Evolutionary conservation across 2,113 vertebrate species (phyloP), one percentile per base, ranked within the genome.

Genomic region (Rousettus leschenaultii): DNA sequence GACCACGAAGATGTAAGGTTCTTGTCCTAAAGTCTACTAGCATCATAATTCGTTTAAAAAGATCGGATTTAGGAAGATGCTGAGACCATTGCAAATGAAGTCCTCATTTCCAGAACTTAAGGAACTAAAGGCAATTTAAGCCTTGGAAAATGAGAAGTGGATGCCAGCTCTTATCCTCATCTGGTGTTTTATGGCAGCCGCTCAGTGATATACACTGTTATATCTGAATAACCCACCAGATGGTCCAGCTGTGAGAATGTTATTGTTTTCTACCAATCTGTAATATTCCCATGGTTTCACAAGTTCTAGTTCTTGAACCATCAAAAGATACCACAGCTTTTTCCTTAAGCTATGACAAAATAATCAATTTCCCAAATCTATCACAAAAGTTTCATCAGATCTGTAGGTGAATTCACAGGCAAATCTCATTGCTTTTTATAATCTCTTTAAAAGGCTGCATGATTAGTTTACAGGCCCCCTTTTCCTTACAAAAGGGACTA

Each of bases 171-270:
- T 86, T 83, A 45, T 79, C 89, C 89, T 95, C 94, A 57, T 79
- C 48, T 53, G 55, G 93, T 95, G 92, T 68, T 93, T 95, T 71
- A 95, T 7, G 57, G 79, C 79, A 71, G 92, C 61, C 28, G 0
- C 10, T 95, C 70, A 28, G 94, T 89, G 89, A 97, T 74, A 74
- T 75, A 91, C 45, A 30, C 12, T 3, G 94, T 74, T 89, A n/a
- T 43, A 22, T 96, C 75, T 97, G 87, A 95, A 75, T 92, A 97
- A 94, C 71, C 48, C 65, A 66, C 83, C 97, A 97, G 97, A 96
- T 96, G 97, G 96, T 94, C 97, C 95, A 94, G 97, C 97, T 97
- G 97, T 92, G 97, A 95, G 66, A 84, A 86, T 84, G 83, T 61
- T 95, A 96, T 93, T 97, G 78, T 97, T 97, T 95, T 87, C 96